Base-by-base conservation (phyloP, 2,113 vertebrate species). In the Propithecus coquereli region DNA sequence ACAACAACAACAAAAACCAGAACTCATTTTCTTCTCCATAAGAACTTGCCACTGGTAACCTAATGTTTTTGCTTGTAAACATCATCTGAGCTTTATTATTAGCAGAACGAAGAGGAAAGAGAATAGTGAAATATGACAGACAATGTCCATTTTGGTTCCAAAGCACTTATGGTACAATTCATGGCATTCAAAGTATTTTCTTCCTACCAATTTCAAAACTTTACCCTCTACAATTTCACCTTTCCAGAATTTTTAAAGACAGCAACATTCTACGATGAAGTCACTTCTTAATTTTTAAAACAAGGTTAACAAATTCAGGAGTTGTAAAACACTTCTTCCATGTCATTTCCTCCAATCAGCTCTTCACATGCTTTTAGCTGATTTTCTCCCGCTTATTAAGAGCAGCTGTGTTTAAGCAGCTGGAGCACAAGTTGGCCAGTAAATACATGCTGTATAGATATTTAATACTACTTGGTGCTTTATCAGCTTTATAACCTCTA, bases 361-460 rank as follows among this genome's bases (percentile, higher is more conserved):
- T 95, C 65, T 90, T 92, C 57, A 87, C 34, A 34, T 63, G 92
- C 70, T 85, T 83, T 88, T 93, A 86, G 79, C 73, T 93, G 66
- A 80, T 93, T 93, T 92, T 92, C 54, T 79, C 81, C 77, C 82
- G 71, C 97, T 94, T 90, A 82, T 96, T 94, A 95, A 87, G 70
- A 97, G 76, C 96, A 97, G 94, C 97, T 97, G 96, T 97, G 96
- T 96, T 96, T 84, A 96, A 96, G 96, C 90, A 97, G 92, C 90
- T 95, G 94, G 80, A 2, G 8, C 34, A 9, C 45, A 66, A 12
- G 32, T 85, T 95, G 90, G 87, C 92, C 81, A 82, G 87, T 94
- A 94, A 95, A 90, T 92, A 32, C 30, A 91, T 86, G 76, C 70
- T 95, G 12, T 87, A 77, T 84, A 85, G 90, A 92, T 90, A 96